Conservation (phyloP, 2,797 vertebrate genomes). For the Anniella stebbinsi region DNA sequence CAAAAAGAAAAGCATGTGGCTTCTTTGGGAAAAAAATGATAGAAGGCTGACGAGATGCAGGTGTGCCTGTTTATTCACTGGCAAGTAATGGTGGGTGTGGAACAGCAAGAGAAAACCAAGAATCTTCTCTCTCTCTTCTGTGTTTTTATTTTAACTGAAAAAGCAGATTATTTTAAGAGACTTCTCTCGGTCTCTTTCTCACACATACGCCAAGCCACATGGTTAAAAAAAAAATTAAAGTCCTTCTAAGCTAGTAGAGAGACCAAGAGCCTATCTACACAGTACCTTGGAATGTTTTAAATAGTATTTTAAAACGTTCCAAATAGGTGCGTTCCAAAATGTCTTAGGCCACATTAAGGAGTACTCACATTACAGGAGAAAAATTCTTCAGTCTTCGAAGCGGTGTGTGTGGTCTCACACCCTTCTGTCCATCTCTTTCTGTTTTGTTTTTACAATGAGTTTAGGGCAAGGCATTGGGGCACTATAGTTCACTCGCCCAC, state of each 20-base stretch:
- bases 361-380: no score
- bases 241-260: background rate
- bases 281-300: no score
- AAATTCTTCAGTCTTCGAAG: no score
- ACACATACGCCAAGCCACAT: conserved; percentile 43
- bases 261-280: no score
- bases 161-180: conserved; percentile 42
- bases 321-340: no score
- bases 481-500: no score
- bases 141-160: background rate
- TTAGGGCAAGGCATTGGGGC: no score
- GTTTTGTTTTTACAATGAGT: no score
- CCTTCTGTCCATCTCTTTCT: no score
- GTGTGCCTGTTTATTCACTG: conserved; percentile 42
- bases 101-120: conserved; percentile 35
- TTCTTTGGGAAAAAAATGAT: background rate
- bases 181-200: conserved; percentile 53
- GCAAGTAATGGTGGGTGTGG: background rate
- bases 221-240: conserved; percentile 50
- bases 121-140: background rate
- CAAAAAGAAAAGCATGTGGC: background rate
- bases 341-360: no score
- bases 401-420: no score
- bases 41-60: conserved; percentile 34
- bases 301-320: no score